Base-by-base conservation (phyloP, 2,888 invertebrate genomes). In the Microctonus brassicae region DNA sequence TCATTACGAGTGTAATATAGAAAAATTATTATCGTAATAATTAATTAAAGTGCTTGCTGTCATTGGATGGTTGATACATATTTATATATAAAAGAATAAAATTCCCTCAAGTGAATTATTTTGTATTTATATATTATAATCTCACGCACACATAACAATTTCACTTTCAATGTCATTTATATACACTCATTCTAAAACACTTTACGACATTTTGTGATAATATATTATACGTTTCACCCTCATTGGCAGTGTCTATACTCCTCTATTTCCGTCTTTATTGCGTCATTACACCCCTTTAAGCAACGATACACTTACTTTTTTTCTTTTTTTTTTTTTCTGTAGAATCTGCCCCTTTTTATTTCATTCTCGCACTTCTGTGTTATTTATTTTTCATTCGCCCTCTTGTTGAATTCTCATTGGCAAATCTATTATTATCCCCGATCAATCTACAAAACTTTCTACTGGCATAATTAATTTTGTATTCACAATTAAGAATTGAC, bases 151-250 rank as follows among this genome's bases (percentile, higher is more conserved):
- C 24, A 36, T 70, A 33, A 69, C 72, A 76, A 70, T 79, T 76
- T 80, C 76, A 73, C 76, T 78, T 75, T 78, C 77, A 73, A 75
- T 69, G 72, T 75, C 76, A 74, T 81, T 81, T 82, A 81, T 76
- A 33, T 33, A 60, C 68, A 75, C 69, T 67, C 69, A 75, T 78
- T 77, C 75, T 81, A 81, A 81, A 82, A 79, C 74, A 76, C 71
- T 81, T 81, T 81, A 80, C 76, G 81, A 80, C 76, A 72, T 76
- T 75, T 72, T 65, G 55, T 63, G 60, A 36, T 63, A n/a, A 60
- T 69, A 66, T 67, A 39, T 66, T 55, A 57, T 17, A 58, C 17
- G 20, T 5, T 53, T 26, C 4, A 47, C 20, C 26, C 17, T 9
- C 47, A 61, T 33, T 34, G 34, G 33, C 55, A 36, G 24, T 34